Percentiles rank a stretch among this genome's conserved stretches.
Conservation (phyloP, 2,113 vertebrate species). For the Scophthalmus maximus region DNA sequence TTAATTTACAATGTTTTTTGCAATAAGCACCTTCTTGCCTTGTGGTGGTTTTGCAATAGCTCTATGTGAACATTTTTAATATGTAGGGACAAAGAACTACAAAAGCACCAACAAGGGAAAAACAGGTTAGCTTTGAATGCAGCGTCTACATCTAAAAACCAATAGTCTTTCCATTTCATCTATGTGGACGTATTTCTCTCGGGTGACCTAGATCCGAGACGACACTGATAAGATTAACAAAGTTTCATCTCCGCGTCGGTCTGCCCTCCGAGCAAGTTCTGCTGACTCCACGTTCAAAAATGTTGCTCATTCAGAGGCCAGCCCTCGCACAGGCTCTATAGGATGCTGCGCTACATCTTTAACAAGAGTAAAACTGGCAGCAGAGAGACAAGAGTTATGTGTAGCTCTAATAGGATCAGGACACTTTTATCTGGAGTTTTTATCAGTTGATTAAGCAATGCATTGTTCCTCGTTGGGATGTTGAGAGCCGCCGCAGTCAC, state of each 20-base stretch:
- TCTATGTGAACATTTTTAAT: no score
- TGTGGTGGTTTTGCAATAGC: background rate
- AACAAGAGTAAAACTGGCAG: conserved; percentile 49
- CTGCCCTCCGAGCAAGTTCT: conserved; percentile 40
- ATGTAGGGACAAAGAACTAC: background rate
- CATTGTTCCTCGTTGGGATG: conserved; percentile 67
- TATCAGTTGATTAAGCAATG: conserved; percentile 83
- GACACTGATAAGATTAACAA: conserved; percentile 26
- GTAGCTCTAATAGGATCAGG: conserved; percentile 77
- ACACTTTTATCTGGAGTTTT: conserved; percentile 77
- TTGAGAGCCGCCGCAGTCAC: conserved; percentile 61
- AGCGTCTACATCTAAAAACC: background rate
- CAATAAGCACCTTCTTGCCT: no score
- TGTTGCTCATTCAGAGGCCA: conserved; percentile 54
- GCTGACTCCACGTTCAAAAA: conserved; percentile 57
- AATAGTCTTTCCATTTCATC: conserved; percentile 9
- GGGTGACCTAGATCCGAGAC: conserved; percentile 24
- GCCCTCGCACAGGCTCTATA: background rate
- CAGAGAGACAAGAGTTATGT: conserved; percentile 74
- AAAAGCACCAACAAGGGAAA: background rate
- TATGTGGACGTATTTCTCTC: background rate
- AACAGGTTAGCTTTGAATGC: background rate
- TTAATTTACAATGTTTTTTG: no score
- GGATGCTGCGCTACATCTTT: conserved; percentile 48
- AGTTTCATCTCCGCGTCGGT: conserved; percentile 7